These are phyloP conservation scores for Eriocheir sinensis DNA, from an alignment of 1,140 invertebrate species.

Conservation along the genomic window DNA sequence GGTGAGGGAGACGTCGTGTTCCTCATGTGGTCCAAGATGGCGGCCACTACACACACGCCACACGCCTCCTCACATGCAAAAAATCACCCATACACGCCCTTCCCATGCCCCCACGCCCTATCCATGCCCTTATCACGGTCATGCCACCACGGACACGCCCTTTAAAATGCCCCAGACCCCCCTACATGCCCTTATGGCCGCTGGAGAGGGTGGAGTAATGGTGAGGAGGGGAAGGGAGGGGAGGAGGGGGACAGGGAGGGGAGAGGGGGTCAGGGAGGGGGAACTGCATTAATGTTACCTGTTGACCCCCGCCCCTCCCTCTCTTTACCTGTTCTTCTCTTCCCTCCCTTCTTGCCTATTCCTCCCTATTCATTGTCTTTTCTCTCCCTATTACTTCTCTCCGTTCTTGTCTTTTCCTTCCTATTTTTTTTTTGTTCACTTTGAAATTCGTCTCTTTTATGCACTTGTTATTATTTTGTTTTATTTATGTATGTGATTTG, in stretches of 20 bases:
- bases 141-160: neutral
- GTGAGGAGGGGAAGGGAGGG: neutral
- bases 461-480: too few species aligned
- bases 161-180: too few species aligned
- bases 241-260: neutral
- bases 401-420: too few species aligned
- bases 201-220: too few species aligned
- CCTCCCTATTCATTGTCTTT: neutral
- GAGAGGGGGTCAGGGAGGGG: neutral
- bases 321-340: neutral
- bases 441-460: too few species aligned
- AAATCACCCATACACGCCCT: too few species aligned
- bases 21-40: neutral
- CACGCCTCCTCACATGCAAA: neutral
- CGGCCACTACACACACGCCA: neutral
- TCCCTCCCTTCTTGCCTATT: neutral
- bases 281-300: neutral
- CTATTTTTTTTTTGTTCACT: too few species aligned
- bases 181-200: too few species aligned
- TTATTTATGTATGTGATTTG: too few species aligned
- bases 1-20: slow-evolving; percentile 4
- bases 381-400: neutral
- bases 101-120: neutral
- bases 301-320: neutral
- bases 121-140: neutral